Conservation (phyloP, 1,140 invertebrate genomes). For the Ostrea denselamellosa region DNA sequence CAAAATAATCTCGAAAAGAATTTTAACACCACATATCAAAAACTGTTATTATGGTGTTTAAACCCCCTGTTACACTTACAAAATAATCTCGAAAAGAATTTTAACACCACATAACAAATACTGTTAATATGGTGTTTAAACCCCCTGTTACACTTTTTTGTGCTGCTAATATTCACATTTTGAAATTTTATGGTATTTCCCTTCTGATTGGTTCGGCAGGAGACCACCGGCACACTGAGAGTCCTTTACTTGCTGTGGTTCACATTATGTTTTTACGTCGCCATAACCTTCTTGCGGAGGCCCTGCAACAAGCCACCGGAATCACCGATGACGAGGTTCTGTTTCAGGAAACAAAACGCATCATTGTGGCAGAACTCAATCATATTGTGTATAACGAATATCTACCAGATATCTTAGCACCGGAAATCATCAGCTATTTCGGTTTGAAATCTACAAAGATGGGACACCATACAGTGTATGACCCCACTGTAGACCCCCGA, state of each 20-base stretch:
- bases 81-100: background rate
- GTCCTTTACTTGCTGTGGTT: background rate
- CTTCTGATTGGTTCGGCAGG: background rate
- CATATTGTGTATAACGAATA: slow-evolving; percentile 91
- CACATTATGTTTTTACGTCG: slow-evolving; percentile 37
- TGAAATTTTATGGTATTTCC: background rate
- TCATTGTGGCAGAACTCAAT: slow-evolving; percentile 89
- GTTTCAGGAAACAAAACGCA: slow-evolving; percentile 87
- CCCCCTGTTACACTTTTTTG: too few relatives aligned
- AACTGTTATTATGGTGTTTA: background rate
- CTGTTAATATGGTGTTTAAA: too few relatives aligned
- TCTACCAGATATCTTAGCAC: slow-evolving; percentile 81
- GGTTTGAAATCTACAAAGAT: background rate
- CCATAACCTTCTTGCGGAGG: slow-evolving; percentile 29
- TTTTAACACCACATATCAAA: background rate
- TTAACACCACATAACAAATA: background rate
- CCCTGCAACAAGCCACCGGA: background rate
- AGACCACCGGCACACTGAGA: slow-evolving; percentile 34
- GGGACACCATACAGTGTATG: slow-evolving; percentile 81
- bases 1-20: background rate
- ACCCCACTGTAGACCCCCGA: slow-evolving; percentile 87
- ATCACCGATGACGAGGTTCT: slow-evolving; percentile 11
- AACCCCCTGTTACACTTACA: too few relatives aligned
- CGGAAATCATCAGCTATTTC: background rate
- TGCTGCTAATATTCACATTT: background rate